Percentiles rank a stretch among this genome's conserved stretches.
Conservation (phyloP, 2,113 vertebrate species). For the Microcebus tavaratra region DNA sequence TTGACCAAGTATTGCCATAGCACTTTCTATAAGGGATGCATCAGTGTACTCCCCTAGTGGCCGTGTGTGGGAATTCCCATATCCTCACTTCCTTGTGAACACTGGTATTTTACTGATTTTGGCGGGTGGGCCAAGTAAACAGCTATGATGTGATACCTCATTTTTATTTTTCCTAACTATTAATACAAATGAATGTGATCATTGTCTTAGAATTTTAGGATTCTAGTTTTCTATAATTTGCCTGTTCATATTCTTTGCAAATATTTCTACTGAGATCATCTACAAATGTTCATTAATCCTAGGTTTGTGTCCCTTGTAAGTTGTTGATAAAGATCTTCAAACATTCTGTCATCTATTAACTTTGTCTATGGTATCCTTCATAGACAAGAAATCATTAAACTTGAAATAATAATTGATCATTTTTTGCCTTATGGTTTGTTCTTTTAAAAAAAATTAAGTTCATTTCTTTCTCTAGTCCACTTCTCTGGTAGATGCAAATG, state of each 20-base stretch:
- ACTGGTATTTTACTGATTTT: background rate
- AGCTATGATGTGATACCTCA: background rate
- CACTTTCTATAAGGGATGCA: background rate
- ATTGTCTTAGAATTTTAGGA: background rate
- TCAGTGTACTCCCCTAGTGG: background rate
- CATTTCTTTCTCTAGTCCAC: background rate
- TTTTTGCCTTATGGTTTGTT: background rate
- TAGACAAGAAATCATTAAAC: background rate
- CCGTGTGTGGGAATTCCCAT: background rate
- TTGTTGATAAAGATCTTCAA: background rate
- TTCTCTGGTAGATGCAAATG: background rate
- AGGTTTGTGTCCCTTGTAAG: background rate
- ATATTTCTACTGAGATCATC: background rate
- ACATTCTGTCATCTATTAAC: background rate
- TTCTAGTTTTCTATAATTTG: background rate
- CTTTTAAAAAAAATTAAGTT: background rate
- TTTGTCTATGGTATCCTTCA: background rate
- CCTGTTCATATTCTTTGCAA: background rate
- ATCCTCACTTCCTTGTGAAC: background rate
- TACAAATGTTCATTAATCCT: background rate
- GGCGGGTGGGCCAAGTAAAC: too few relatives aligned
- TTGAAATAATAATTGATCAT: background rate
- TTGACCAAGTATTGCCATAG: background rate
- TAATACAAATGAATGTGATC: background rate
- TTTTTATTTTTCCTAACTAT: background rate